A percentile compares a stretch with the other conserved stretches of the same genome.
Evolutionary conservation across 2,888 invertebrate species (phyloP).

Genomic region (Brenthis hecate): DNA sequence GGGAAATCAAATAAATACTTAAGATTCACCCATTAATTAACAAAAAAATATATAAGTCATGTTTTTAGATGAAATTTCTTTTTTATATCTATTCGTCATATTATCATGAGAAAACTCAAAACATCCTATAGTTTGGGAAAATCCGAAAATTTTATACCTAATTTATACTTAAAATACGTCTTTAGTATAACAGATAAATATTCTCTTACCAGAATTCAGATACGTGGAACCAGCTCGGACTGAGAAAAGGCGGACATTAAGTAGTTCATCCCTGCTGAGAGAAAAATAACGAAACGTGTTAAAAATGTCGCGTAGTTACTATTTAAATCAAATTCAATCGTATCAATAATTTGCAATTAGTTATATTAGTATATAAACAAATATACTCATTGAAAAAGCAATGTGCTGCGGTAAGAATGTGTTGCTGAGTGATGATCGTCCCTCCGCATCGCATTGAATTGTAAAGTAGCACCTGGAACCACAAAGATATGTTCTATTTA

Average conservation of each 20-base stretch:
- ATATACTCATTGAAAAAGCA: conserved; percentile 60
- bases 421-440: conserved; percentile 54
- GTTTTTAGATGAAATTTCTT: too few species aligned
- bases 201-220: conserved; percentile 46
- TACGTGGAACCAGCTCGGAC: conserved; percentile 52
- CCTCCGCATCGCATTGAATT: conserved; percentile 57
- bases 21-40: too few species aligned
- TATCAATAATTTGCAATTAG: neutral
- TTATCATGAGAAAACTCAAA: too few species aligned
- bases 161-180: too few species aligned
- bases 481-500: neutral
- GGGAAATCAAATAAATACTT: too few species aligned
- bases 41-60: too few species aligned
- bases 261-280: conserved; percentile 43
- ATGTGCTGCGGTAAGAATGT: conserved; percentile 67
- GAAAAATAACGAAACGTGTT: neutral
- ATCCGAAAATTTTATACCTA: too few species aligned
- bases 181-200: too few species aligned
- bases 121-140: too few species aligned
- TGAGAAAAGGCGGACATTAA: conserved; percentile 42
- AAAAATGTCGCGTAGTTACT: neutral
- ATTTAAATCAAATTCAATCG: neutral
- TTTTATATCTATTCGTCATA: too few species aligned
- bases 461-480: conserved; percentile 51
- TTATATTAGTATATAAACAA: neutral